Evolutionary conservation across 2,797 vertebrate species (phyloP), one percentile per base, ranked within the genome.

Genomic region (Chelon auratus): DNA sequence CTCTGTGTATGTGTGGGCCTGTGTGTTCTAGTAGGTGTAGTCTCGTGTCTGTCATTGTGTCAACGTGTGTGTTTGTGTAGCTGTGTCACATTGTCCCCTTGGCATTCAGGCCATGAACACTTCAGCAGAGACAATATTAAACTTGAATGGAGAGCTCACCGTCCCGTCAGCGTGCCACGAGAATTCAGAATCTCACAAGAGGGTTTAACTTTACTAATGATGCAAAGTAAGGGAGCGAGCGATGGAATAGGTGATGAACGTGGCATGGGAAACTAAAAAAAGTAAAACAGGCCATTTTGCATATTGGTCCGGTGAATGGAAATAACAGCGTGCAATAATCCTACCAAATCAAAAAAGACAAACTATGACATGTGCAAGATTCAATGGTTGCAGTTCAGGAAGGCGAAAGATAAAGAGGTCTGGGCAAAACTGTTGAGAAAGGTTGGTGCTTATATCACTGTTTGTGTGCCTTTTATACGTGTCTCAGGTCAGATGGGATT

Each of bases 41-140:
- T 36, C 24, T 11, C 70, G 30, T 76, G 55, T 24, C 65, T 60
- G 14, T 83, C 48, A 61, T n/a, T 69, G 57, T 76, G 74, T 82
- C 78, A 75, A 54, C 59, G 59, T 36, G 45, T 51, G 57, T 48
- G 37, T 57, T 45, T 52, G 42, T 64, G 55, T 56, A 24, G n/a
- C 20, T 54, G 53, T 84, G 56, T 84, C 62, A 79, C 66, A 53
- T 72, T 66, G 54, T 39, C 53, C 69, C 72, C 57, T 62, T 72
- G 57, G 51, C 61, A 66, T 79, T 78, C 70, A 47, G 81, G 78
- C 78, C 68, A 57, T 40, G 55, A 83, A 78, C 65, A 75, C 30
- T 45, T 80, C 33, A 61, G 67, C 54, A 17, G 77, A 65, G 65
- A 77, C 80, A 82, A 88, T 81, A 67, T 78, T 68, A 81, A 85